Evolutionary conservation across 1,140 invertebrate genomes (phyloP), one percentile per base, ranked within the genome.

Genomic region (Brachionus manjavacas): DNA sequence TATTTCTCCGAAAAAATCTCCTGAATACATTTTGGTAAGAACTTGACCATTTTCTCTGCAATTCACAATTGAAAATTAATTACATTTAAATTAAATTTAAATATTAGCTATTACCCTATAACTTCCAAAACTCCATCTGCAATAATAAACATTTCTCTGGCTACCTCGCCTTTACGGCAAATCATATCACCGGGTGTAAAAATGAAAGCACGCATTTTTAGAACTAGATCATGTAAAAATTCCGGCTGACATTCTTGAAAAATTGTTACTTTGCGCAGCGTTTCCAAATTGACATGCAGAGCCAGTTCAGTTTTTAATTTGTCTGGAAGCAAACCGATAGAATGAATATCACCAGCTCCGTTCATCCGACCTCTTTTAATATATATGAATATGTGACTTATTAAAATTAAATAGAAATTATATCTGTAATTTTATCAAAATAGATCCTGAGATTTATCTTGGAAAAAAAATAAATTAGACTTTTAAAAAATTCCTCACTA

Each of bases 171-270:
- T 89, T 96, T 95, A 2, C 96, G 92, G 88, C 96, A 98, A 87
- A 98, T 97, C 43, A 96, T 93, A 89, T 98, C 96, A 25, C 96
- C 96, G 0, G 96, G 96, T 12, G 96, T 97, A 88, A 97, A 98
- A 88, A 98, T 98, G 88, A 96, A 97, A 2, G 95, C 95, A 89
- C 95, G 95, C 96, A 98, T 98, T 90, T 98, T 98, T 49, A 98
- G 91, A 23, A 98, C 96, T 52, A 98, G 91, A 89, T 97, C 96
- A 88, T 97, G 95, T 3, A 98, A 92, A 89, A 98, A 98, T 89
- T 98, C 96, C 0, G 96, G 96, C 89, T 97, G 95, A 89, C 96
- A 98, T 90, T 97, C 95, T 93, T 97, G 94, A 89, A 95, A 95
- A 76, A 93, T 93, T 49, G 93, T 94, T 14, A 94, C 96, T 92